These are phyloP conservation scores for Parazoanthus swiftii DNA, from an alignment of 92 coral and sea anemone species.

Conservation along the genomic window DNA sequence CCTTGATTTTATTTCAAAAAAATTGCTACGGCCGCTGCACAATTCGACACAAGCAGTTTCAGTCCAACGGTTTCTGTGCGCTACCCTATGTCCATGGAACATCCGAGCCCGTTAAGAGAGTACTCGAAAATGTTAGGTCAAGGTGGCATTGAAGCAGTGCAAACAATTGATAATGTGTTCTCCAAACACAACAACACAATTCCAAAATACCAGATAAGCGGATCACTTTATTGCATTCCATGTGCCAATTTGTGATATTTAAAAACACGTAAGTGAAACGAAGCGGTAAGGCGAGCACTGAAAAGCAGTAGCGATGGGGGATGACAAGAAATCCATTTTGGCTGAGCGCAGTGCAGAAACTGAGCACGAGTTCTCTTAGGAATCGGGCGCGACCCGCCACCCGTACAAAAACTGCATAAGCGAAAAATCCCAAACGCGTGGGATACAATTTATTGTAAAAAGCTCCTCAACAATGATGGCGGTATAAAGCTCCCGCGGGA, in stretches of 20 bases:
- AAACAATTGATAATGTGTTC: neutral
- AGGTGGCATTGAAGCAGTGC: neutral
- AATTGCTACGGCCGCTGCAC: neutral
- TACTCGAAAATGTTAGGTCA: neutral
- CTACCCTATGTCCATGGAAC: neutral
- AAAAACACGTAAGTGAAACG: neutral
- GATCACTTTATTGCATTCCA: constrained; percentile 4
- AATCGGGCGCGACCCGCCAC: no score
- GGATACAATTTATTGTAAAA: neutral
- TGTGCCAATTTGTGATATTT: neutral
- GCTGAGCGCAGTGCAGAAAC: no score
- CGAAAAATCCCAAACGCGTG: neutral
- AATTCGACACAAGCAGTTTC: no score
- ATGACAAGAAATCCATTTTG: no score
- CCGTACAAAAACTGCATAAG: no score
- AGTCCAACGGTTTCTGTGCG: neutral
- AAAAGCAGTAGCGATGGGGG: no score
- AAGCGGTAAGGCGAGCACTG: neutral
- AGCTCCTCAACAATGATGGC: neutral
- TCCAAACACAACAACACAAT: constrained; percentile 8
- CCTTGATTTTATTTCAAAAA: no score
- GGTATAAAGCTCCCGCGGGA: neutral
- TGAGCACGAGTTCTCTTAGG: no score
- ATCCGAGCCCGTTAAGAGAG: constrained; percentile 2
- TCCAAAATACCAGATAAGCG: neutral